phyloP scores from a whole-genome alignment of 2,888 invertebrate genomes.

The Temnothorax rugatulus region DNA sequence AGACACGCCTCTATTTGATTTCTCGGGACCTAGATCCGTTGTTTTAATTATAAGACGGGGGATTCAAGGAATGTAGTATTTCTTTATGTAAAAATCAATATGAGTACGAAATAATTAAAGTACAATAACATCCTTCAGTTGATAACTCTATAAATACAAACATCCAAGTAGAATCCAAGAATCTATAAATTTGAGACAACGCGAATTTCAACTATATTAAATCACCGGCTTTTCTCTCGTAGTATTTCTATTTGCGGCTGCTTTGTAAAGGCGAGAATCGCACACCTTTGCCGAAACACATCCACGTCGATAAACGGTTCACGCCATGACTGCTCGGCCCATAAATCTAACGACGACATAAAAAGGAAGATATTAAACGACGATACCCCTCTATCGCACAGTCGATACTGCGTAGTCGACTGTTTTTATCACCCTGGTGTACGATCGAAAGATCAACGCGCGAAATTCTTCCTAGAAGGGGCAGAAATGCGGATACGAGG shows the following conservation, averaged over 20 bases:
- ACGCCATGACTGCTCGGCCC: background rate
- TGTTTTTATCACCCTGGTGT: constrained; percentile 22
- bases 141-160: background rate
- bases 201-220: background rate
- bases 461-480: background rate
- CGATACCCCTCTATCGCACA: background rate
- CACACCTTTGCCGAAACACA: background rate
- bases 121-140: background rate
- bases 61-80: background rate
- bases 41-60: constrained; percentile 2
- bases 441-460: background rate
- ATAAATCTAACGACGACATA: constrained; percentile 35
- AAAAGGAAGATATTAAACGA: constrained; percentile 37
- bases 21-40: background rate
- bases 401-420: constrained; percentile 20
- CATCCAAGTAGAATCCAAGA: background rate
- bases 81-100: constrained; percentile 4
- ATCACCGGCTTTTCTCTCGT: background rate
- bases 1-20: background rate
- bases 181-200: background rate
- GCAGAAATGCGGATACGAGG: background rate
- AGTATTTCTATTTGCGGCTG: background rate
- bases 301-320: constrained; percentile 23
- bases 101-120: background rate
- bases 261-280: background rate